Conservation (phyloP, 2,113 vertebrate genomes). For the Lynx canadensis region DNA sequence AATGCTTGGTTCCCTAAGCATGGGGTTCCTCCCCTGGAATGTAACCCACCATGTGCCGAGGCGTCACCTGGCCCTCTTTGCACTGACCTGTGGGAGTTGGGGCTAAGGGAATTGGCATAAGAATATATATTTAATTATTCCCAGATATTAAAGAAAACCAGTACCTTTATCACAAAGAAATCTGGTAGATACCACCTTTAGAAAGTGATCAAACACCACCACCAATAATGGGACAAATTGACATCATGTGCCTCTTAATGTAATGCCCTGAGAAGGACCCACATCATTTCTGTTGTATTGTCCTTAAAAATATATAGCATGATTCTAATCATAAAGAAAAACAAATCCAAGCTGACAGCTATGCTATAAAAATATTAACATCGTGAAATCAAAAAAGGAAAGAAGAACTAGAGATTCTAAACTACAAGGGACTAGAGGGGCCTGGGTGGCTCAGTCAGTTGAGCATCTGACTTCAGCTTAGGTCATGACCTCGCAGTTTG, state of each 20-base stretch:
- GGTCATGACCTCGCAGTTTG: no score
- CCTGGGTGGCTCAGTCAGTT: no score
- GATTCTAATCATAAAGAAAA: background rate
- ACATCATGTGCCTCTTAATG: background rate
- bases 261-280: background rate
- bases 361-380: slow-evolving; percentile 7
- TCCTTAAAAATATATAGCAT: background rate
- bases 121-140: background rate
- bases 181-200: background rate
- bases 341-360: background rate
- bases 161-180: background rate
- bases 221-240: background rate
- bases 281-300: background rate
- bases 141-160: background rate
- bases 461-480: no score
- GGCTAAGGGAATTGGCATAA: background rate
- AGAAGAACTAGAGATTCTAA: background rate
- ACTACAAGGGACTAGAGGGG: no score
- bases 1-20: background rate
- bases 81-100: background rate
- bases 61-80: no score
- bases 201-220: background rate
- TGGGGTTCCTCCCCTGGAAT: background rate
- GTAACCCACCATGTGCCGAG: accelerated
- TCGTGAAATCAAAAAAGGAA: background rate